Evolutionary conservation across 2,113 vertebrate species (phyloP).

Genomic region (Ceyx melanurus): DNA sequence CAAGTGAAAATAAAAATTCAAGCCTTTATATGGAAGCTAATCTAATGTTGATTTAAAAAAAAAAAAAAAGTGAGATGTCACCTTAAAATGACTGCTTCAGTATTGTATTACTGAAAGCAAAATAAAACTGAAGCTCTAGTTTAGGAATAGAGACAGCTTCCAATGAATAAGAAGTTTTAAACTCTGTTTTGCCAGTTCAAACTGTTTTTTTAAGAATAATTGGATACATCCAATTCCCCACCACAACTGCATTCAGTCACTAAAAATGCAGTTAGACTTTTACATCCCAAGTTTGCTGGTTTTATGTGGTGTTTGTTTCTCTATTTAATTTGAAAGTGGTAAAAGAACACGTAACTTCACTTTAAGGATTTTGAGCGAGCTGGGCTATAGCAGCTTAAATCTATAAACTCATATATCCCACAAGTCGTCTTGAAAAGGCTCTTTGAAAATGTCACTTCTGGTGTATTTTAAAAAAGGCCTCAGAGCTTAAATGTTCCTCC

Average conservation of each 20-base stretch:
- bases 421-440: not conserved
- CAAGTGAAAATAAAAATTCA: not conserved
- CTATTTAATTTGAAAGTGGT: not conserved
- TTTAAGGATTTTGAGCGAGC: not conserved
- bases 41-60: not conserved
- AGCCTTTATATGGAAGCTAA: not conserved
- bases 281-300: not conserved
- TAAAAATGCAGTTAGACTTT: not conserved
- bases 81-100: not conserved
- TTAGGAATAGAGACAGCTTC: not conserved
- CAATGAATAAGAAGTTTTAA: not conserved
- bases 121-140: not conserved
- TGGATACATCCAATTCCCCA: fast-evolving
- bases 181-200: not conserved
- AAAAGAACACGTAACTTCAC: not conserved
- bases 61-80: not conserved
- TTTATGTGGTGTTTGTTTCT: not conserved
- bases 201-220: not conserved
- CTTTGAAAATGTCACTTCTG: not conserved
- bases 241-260: not conserved
- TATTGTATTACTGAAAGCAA: not conserved
- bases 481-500: not conserved
- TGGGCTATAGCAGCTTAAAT: not conserved
- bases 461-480: not conserved
- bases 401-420: not conserved